A percentile compares a stretch with the other conserved stretches of the same genome.
Evolutionary conservation across 2,797 vertebrate genomes (phyloP).

Genomic region (Tamandua tetradactyla): DNA sequence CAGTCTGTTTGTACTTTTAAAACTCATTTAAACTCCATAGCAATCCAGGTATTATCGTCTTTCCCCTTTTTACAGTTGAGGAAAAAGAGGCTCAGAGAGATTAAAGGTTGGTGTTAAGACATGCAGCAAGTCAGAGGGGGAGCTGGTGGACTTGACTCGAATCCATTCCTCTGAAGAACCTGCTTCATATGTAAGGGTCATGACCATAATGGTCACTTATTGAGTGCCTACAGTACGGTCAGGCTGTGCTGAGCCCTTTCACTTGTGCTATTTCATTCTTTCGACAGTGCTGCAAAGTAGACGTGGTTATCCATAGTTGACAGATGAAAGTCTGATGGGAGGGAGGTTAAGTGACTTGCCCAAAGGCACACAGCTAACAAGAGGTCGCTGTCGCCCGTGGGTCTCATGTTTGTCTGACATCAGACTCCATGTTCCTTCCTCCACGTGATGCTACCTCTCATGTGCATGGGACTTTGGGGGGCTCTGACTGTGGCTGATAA

Average conservation of each 20-base stretch:
- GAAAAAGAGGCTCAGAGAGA: background rate
- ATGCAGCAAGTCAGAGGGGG: background rate
- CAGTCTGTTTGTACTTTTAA: background rate
- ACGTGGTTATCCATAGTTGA: accelerated
- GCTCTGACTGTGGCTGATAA: background rate
- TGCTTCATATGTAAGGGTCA: accelerated
- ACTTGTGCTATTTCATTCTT: accelerated
- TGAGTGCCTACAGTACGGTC: accelerated
- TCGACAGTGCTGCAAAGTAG: accelerated
- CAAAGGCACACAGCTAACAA: background rate
- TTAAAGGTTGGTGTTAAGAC: too few relatives aligned
- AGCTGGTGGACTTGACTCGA: background rate
- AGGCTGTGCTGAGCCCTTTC: background rate
- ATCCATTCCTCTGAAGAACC: background rate
- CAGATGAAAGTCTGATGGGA: background rate
- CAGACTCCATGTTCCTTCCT: accelerated
- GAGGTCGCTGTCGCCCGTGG: background rate
- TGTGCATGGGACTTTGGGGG: accelerated
- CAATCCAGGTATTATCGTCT: background rate
- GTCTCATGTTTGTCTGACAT: background rate
- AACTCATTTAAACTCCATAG: background rate
- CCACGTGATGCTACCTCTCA: accelerated
- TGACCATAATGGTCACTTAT: accelerated
- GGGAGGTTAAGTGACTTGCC: background rate
- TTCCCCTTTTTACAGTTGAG: background rate